Percentiles rank a stretch among this genome's conserved stretches.
phyloP scores from a whole-genome alignment of 2,888 invertebrate species.

The Cataglyphis altisquamis region DNA sequence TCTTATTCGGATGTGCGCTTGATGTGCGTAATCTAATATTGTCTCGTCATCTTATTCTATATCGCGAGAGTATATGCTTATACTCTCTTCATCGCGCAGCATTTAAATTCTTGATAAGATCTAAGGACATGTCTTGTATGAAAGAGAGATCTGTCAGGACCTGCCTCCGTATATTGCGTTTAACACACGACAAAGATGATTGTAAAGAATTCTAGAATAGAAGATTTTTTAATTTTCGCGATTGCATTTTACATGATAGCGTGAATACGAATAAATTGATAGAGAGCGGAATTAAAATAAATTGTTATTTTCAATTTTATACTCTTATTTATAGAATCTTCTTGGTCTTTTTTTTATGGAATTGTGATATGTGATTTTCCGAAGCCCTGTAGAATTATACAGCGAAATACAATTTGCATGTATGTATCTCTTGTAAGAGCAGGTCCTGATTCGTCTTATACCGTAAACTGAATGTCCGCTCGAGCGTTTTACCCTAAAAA shows the following conservation, averaged over 20 bases:
- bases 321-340: neutral
- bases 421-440: neutral
- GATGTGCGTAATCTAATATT: slow-evolving; percentile 39
- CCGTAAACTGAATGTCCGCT: slow-evolving; percentile 32
- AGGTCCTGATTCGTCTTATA: slow-evolving; percentile 27
- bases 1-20: slow-evolving; percentile 39
- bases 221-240: neutral
- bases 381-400: neutral
- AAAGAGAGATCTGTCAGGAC: slow-evolving; percentile 31
- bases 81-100: neutral
- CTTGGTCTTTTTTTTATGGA: neutral
- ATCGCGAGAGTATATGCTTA: slow-evolving; percentile 12
- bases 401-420: neutral
- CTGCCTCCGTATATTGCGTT: neutral
- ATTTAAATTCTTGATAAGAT: slow-evolving; percentile 33
- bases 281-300: neutral
- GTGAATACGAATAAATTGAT: neutral
- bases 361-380: neutral
- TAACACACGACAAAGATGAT: neutral
- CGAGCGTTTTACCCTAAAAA: slow-evolving; percentile 26
- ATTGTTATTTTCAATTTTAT: neutral
- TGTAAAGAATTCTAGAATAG: neutral
- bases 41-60: slow-evolving; percentile 26
- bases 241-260: neutral
- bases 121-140: neutral